Evolutionary conservation across 2,888 invertebrate genomes (phyloP).

Genomic region (Troides helena): DNA sequence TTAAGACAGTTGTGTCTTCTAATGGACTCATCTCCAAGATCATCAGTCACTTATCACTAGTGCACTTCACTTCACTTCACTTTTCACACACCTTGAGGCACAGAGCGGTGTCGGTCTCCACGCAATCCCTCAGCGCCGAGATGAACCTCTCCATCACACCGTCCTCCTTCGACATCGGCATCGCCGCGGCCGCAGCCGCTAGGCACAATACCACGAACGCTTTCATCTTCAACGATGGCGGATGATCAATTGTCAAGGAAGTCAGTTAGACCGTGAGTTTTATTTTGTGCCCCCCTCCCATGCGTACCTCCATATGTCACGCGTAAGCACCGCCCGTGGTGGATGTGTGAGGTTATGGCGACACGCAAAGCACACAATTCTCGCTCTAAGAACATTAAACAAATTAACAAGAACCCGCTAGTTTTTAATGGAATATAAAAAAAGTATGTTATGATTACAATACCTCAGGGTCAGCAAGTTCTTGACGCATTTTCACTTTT

Average conservation of each 20-base stretch:
- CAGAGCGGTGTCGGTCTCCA: slow-evolving; percentile 83
- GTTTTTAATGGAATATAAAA: slow-evolving; percentile 41
- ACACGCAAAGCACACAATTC: slow-evolving; percentile 43
- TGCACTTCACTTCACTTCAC: slow-evolving; percentile 60
- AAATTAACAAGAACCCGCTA: slow-evolving; percentile 60
- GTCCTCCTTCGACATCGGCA: slow-evolving; percentile 68
- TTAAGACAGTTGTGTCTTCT: too few relatives aligned
- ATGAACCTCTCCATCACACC: slow-evolving; percentile 63
- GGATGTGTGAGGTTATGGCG: slow-evolving; percentile 48
- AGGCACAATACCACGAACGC: slow-evolving; percentile 59
- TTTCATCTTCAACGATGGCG: slow-evolving; percentile 65
- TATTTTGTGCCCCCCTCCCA: slow-evolving; percentile 69
- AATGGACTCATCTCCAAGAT: too few relatives aligned
- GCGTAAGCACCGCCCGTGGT: slow-evolving; percentile 39
- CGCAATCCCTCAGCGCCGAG: slow-evolving; percentile 82
- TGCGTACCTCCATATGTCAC: slow-evolving; percentile 67
- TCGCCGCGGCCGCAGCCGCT: slow-evolving; percentile 56
- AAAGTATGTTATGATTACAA: slow-evolving; percentile 49
- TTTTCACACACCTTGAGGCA: slow-evolving; percentile 85
- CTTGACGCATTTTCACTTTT: slow-evolving; percentile 33
- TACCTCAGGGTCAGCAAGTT: slow-evolving; percentile 40
- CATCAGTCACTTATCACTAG: slow-evolving; percentile 22
- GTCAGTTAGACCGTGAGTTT: slow-evolving; percentile 62
- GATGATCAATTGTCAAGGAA: slow-evolving; percentile 69
- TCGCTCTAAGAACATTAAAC: slow-evolving; percentile 40